These are phyloP conservation scores for Calosoma granatense DNA, from an alignment of 1,140 invertebrate species.

Conservation along the genomic window DNA sequence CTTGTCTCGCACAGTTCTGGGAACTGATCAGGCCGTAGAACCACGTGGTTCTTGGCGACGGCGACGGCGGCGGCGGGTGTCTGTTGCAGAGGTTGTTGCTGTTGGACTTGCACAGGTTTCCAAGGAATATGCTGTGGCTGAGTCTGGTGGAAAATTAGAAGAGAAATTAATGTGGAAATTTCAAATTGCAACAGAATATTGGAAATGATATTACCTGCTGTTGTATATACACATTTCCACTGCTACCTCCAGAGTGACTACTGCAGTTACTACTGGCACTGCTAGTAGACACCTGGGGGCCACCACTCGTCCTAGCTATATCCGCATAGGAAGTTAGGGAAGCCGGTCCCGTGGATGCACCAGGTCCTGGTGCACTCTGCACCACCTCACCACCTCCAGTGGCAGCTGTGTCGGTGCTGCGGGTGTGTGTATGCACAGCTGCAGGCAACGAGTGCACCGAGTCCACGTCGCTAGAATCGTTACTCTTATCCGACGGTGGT, in stretches of 20 bases:
- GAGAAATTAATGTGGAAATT: too few species aligned
- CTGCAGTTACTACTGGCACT: slow-evolving; percentile 26
- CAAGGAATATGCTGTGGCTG: background rate
- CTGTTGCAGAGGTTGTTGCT: slow-evolving; percentile 4
- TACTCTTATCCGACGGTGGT: slow-evolving; percentile 62
- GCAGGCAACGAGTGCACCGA: slow-evolving; percentile 62
- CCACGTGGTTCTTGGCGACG: background rate
- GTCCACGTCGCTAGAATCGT: slow-evolving; percentile 60
- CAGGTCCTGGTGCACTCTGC: too few species aligned
- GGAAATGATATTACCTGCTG: slow-evolving; percentile 13
- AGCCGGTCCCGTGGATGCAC: slow-evolving; percentile 14
- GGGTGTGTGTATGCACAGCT: slow-evolving; percentile 40
- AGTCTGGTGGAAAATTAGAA: background rate
- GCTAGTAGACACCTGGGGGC: background rate
- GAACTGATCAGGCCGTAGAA: background rate
- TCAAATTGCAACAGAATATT: slow-evolving; percentile 2
- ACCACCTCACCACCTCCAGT: slow-evolving; percentile 40
- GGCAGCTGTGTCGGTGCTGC: slow-evolving; percentile 26
- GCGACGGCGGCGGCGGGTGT: background rate
- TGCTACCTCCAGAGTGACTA: slow-evolving; percentile 1
- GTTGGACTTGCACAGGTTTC: background rate
- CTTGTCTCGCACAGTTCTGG: background rate
- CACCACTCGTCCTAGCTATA: slow-evolving; percentile 47
- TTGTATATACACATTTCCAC: slow-evolving; percentile 10
- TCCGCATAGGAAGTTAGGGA: slow-evolving; percentile 65